Percentiles rank a stretch among this genome's conserved stretches.
phyloP scores from a whole-genome alignment of 2,113 vertebrate genomes.

The Heptranchias perlo region DNA sequence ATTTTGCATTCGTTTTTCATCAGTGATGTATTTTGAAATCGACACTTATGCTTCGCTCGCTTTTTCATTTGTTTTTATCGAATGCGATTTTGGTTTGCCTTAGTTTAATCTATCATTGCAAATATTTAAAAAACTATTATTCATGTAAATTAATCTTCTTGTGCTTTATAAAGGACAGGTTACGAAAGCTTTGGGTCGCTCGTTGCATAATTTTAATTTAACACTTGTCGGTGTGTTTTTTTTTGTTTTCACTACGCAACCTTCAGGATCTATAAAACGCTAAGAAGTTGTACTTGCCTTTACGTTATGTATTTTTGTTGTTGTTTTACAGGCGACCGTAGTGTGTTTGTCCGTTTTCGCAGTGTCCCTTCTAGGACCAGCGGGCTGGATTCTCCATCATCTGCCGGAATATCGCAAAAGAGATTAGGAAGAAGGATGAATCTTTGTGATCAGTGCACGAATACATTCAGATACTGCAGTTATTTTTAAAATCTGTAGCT shows the following conservation, averaged over 20 bases:
- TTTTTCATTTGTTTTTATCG: background rate
- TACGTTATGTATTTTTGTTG: conserved; percentile 30
- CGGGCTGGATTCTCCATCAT: conserved; percentile 67
- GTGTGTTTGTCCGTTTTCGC: conserved; percentile 62
- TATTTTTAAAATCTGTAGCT: background rate
- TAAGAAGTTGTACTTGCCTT: background rate
- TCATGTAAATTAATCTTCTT: background rate
- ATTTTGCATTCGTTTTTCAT: background rate
- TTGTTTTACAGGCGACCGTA: conserved; percentile 58
- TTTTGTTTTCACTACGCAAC: background rate
- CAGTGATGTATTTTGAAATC: background rate
- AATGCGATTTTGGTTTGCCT: background rate
- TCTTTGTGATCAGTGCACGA: background rate
- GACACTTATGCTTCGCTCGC: no score
- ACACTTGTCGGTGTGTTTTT: background rate
- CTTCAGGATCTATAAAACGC: background rate
- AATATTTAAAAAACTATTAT: background rate
- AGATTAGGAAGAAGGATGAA: conserved; percentile 34
- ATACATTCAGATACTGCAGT: background rate
- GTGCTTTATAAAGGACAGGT: background rate
- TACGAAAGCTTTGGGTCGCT: background rate
- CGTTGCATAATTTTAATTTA: background rate
- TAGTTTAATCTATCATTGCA: background rate
- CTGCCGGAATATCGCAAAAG: conserved; percentile 59
- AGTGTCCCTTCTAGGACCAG: conserved; percentile 58